Evolutionary conservation across 2,797 vertebrate genomes (phyloP).

Genomic region (Xiphorhynchus erythropygius): DNA sequence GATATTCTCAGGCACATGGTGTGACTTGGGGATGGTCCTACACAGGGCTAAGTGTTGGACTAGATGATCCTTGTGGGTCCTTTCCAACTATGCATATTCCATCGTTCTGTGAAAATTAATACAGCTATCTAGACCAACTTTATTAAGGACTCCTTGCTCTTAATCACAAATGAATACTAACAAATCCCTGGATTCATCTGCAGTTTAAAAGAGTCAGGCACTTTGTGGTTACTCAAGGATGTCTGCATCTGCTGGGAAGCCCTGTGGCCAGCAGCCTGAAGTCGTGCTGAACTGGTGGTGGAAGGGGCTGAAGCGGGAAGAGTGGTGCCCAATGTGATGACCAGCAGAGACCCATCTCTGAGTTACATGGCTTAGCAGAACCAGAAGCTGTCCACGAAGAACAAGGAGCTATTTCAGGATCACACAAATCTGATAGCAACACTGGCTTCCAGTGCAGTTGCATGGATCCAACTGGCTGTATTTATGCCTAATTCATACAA

Average conservation of each 20-base stretch:
- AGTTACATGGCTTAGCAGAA: background rate
- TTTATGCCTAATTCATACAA: background rate
- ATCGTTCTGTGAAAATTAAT: background rate
- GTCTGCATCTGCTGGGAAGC: background rate
- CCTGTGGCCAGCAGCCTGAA: background rate
- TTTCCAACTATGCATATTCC: background rate
- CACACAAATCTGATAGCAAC: background rate
- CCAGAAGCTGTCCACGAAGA: background rate
- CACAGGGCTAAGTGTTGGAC: background rate
- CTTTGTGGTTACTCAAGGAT: rapidly evolving
- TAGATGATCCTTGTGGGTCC: background rate
- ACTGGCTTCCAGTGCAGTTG: background rate
- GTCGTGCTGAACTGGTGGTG: background rate
- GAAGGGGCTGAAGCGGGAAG: background rate
- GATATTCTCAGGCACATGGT: background rate
- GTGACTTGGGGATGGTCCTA: background rate
- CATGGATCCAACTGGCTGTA: background rate
- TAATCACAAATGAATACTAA: background rate
- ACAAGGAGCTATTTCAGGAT: background rate
- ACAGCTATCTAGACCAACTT: background rate
- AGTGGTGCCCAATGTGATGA: rapidly evolving
- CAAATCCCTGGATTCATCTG: background rate
- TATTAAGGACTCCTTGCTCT: background rate
- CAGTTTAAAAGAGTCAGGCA: background rate
- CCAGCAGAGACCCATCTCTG: background rate